Evolutionary conservation across 1,140 invertebrate genomes (phyloP).

Genomic region (Drosophila sp.): DNA sequence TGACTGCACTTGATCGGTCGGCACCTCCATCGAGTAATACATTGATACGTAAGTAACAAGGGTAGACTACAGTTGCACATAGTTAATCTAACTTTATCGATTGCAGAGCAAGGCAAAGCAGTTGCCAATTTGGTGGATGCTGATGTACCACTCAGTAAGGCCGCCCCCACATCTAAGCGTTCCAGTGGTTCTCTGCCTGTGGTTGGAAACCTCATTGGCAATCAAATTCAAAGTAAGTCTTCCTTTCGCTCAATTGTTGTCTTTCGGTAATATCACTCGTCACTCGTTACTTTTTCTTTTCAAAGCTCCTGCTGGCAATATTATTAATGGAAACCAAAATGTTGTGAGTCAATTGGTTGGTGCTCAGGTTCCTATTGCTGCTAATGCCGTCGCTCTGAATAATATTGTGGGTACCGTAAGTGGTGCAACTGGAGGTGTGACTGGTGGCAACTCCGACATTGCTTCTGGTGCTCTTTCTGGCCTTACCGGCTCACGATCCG

Average conservation of each 20-base stretch:
- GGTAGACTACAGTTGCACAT: neutral
- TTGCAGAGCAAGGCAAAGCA: conserved; percentile 35
- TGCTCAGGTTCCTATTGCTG: neutral
- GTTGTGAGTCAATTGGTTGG: neutral
- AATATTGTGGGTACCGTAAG: neutral
- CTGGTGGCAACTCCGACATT: neutral
- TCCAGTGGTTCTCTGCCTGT: neutral
- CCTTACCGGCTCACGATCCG: neutral
- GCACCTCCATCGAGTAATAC: conserved; percentile 11
- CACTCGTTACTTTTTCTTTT: too few species aligned
- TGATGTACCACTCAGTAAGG: conserved; percentile 25
- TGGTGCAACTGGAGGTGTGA: conserved; percentile 5
- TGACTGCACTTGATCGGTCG: conserved; percentile 59
- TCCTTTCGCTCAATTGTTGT: neutral
- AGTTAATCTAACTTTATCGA: neutral
- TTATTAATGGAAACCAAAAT: conserved; percentile 8
- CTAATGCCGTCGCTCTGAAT: neutral
- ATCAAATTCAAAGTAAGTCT: neutral
- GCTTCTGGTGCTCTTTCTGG: neutral
- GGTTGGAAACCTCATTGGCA: conserved; percentile 9
- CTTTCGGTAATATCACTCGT: neutral
- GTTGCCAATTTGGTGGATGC: conserved; percentile 28
- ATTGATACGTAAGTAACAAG: conserved; percentile 19
- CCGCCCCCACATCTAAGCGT: conserved; percentile 41
- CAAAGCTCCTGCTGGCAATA: conserved; percentile 1